Base-by-base conservation (phyloP, 2,888 invertebrate species). In the Leptodirus hochenwartii region DNA sequence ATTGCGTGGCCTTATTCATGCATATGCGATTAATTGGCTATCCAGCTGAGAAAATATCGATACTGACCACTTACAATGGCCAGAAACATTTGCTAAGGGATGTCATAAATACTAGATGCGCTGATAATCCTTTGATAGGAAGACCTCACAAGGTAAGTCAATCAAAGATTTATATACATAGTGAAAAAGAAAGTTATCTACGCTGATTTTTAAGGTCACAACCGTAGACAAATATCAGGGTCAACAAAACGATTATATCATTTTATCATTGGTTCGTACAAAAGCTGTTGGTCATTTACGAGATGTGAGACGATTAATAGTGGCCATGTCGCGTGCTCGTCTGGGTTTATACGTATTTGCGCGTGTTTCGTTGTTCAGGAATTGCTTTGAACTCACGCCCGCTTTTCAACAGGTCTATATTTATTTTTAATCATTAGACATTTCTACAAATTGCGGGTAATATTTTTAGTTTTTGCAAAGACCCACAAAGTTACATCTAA, bases 171-270 rank as follows among this genome's bases (percentile, higher is more conserved):
- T 17, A 22, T 15, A n/a, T 3, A 13, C 5, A 30, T 15, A 27
- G n/a, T 32, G 3, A 30, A n/a, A 8, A 31, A 8, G 13, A 37
- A 29, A 16, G 11, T 15, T 6, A 16, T 15, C 20, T 30, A 17
- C n/a, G 13, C 23, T 27, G 5, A n/a, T 15, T 22, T 17, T 22
- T 15, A 41, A 71, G 71, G 73, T 85, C 15, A 82, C 85, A 1
- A 99, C 98, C 0, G 98, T 99, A 11, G 98, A 98, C 60, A 95
- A 96, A 51, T 99, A 93, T 55, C 98, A 99, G 51, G 98, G 98
- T 33, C 98, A 99, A 50, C 98, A 99, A 58, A 99, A 99, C 56
- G 98, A 99, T 58, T 91, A 87, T 47, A 91, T 99, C 35, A 64
- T 99, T 10, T 66, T 99, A 27, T 98, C 96, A 0, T 59, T 99